Conservation (phyloP, 1,140 invertebrate species). For the Tetragnatha versicolor region DNA sequence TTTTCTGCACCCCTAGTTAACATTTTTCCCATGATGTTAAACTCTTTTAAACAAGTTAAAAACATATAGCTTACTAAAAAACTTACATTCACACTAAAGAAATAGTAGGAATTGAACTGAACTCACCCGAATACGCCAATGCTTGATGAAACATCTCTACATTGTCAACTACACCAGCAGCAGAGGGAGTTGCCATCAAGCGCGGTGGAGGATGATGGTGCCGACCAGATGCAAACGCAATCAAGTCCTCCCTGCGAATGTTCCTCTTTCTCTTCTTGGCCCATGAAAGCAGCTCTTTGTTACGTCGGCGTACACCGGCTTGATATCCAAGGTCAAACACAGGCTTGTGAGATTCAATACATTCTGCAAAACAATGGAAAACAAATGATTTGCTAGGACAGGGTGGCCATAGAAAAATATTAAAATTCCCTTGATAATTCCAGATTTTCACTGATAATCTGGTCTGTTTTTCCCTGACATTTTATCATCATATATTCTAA, state of each 20-base stretch:
- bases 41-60: too few species aligned
- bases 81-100: not conserved
- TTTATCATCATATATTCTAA: too few species aligned
- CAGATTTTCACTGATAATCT: too few species aligned
- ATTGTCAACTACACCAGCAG: conserved; percentile 33
- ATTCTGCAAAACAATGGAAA: conserved; percentile 72
- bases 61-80: not conserved
- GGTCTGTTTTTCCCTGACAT: too few species aligned
- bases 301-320: conserved; percentile 76
- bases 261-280: conserved; percentile 75
- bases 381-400: too few species aligned
- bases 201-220: conserved; percentile 69
- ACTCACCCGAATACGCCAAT: conserved; percentile 71
- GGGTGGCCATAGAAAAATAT: too few species aligned
- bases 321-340: conserved; percentile 76
- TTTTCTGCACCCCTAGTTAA: too few species aligned
- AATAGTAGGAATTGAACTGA: too few species aligned
- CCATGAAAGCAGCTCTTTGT: conserved; percentile 80
- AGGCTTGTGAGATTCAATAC: conserved; percentile 74
- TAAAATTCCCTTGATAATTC: too few species aligned
- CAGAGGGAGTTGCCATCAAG: not conserved
- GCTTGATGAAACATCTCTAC: conserved; percentile 80
- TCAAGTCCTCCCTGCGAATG: conserved; percentile 78
- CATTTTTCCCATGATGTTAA: too few species aligned
- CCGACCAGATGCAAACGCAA: conserved; percentile 81